These are phyloP conservation scores for Pammene aurita DNA, from an alignment of 2,888 invertebrate species.

Conservation along the genomic window DNA sequence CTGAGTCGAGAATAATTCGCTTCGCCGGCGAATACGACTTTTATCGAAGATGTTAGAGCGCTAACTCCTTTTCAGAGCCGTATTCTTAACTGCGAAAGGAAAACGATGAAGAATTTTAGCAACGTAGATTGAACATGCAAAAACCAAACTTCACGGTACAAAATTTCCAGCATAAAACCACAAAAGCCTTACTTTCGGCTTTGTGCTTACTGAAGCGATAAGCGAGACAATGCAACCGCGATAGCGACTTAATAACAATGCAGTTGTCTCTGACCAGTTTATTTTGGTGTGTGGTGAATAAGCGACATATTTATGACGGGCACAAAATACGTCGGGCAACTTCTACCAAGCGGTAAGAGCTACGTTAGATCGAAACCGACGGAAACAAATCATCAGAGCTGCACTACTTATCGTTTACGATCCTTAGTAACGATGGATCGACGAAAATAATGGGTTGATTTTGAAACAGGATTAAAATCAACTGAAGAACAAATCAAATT, in stretches of 20 bases:
- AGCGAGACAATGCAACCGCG: neutral
- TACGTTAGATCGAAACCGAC: too few species aligned
- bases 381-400: too few species aligned
- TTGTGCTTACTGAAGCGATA: neutral
- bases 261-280: neutral
- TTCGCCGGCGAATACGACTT: constrained; percentile 33
- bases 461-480: too few species aligned
- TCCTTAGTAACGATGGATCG: too few species aligned
- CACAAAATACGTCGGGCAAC: too few species aligned
- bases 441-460: too few species aligned
- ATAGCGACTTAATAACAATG: neutral
- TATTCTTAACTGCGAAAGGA: constrained; percentile 33
- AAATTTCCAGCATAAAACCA: too few species aligned
- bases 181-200: neutral
- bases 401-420: too few species aligned
- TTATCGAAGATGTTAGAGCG: constrained; percentile 42
- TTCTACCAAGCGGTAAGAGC: too few species aligned
- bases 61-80: constrained; percentile 41
- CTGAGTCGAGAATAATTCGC: constrained; percentile 43
- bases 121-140: constrained; percentile 7
- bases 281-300: too few species aligned
- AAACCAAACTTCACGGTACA: neutral
- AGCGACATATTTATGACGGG: too few species aligned
- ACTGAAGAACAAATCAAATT: too few species aligned
- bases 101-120: constrained; percentile 23